Percentiles rank a stretch among this genome's conserved stretches.
These are phyloP conservation scores for Pseudococcus jackbeardsleyi DNA, from an alignment of 2,888 invertebrate species.

Conservation along the genomic window DNA sequence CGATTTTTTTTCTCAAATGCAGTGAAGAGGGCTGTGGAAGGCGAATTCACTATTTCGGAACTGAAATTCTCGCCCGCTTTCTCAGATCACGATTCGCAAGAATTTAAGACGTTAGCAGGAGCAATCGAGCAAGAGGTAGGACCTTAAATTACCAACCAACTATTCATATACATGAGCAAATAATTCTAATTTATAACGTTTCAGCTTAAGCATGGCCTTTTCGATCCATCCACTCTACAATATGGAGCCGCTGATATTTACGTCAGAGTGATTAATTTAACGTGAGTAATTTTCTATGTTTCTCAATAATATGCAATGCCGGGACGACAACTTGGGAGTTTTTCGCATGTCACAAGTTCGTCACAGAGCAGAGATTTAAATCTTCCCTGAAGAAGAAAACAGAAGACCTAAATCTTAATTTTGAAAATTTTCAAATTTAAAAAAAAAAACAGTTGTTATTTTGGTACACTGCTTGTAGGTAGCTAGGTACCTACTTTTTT, in stretches of 20 bases:
- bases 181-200: constrained; percentile 63
- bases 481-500: too few species aligned
- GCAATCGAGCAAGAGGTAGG: constrained; percentile 74
- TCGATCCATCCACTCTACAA: constrained; percentile 73
- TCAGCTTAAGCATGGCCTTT: constrained; percentile 74
- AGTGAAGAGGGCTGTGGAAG: constrained; percentile 81
- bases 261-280: constrained; percentile 76
- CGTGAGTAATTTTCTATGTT: constrained; percentile 71
- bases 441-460: too few species aligned
- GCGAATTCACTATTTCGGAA: constrained; percentile 78
- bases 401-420: too few species aligned
- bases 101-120: constrained; percentile 75
- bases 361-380: too few species aligned
- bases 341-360: too few species aligned
- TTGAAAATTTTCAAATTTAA: too few species aligned
- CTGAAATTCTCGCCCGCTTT: constrained; percentile 76
- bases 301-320: too few species aligned
- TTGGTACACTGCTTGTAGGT: too few species aligned
- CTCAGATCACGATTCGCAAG: constrained; percentile 75
- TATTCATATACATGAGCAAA: too few species aligned
- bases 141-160: too few species aligned
- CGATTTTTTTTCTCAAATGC: constrained; percentile 66
- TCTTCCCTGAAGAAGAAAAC: too few species aligned
- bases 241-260: constrained; percentile 74
- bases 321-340: too few species aligned